Conservation (phyloP, 2,888 invertebrate genomes). For the Drosophila fungiperda region DNA sequence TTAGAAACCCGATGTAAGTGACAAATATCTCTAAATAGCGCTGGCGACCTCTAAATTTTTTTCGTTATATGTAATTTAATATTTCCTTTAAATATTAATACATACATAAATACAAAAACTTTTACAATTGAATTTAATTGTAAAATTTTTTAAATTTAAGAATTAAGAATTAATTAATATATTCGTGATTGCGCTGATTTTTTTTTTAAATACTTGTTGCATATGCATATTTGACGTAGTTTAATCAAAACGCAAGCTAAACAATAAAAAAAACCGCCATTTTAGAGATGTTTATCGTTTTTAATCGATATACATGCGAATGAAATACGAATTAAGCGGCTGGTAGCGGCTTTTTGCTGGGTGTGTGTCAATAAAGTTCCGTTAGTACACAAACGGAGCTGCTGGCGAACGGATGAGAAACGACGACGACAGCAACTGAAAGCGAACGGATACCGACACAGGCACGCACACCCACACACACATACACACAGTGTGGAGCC, state of each 20-base stretch:
- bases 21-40: no score
- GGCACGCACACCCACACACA: slow-evolving; percentile 14
- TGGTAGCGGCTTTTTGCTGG: slow-evolving; percentile 6
- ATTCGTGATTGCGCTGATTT: not conserved
- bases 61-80: no score
- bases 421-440: slow-evolving; percentile 14
- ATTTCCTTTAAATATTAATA: no score
- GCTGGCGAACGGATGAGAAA: slow-evolving; percentile 46
- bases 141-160: no score
- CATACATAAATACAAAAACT: no score
- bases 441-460: slow-evolving; percentile 18
- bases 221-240: not conserved
- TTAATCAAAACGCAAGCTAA: not conserved
- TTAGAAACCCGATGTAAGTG: not conserved
- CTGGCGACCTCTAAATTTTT: no score
- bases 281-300: slow-evolving; percentile 15
- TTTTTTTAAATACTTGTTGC: not conserved
- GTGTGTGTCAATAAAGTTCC: slow-evolving; percentile 22
- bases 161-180: no score
- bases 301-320: slow-evolving; percentile 27
- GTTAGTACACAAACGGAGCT: slow-evolving; percentile 61
- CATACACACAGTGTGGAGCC: slow-evolving; percentile 15
- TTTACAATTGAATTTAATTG: no score
- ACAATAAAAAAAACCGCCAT: not conserved
- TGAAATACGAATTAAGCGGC: slow-evolving; percentile 6